Base-by-base conservation (phyloP, 2,113 vertebrate species). In the Pterocles burchelli region DNA sequence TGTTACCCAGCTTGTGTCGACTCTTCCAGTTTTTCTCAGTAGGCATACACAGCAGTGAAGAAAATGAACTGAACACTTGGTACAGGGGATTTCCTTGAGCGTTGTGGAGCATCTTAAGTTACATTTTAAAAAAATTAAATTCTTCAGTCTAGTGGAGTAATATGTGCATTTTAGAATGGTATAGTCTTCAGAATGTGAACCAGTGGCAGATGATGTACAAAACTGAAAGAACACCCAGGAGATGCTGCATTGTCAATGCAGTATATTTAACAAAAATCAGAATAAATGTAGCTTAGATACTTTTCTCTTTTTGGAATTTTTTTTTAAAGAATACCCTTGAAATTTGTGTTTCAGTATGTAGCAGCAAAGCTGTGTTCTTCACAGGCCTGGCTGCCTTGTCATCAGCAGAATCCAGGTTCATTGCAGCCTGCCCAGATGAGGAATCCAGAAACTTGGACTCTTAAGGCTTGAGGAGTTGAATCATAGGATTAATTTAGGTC, bases 301-400 rank as follows among this genome's bases (percentile, higher is more conserved):
- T 76, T 58, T 9, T 14, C 17, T 24, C 0, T 33, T 43, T 57
- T n/a, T 24, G 8, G 20, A 36, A 41, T 11, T 41, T 52, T 26
- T 36, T 57, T 17, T 71, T 31, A 3, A 57, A 63, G 49, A 24
- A 58, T 24, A 6, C 14, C 17, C 14, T 62, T 77, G 22, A 67
- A 55, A 65, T 1, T 0, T 26, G 6, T 38, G 20, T 2, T 65
- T 58, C 36, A 5, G 13, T 41, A 2, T 31, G 6, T 21, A 68
- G 52, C 41, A 61, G 17, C 24, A 18, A 22, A 38, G 36, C 76
- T 68, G 31, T 33, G 54, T 59, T 92, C 16, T 43, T 14, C 17
- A 19, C 11, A 12, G 6, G 2, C 8, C 7, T 36, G 11, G 49
- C 71, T 83, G 75, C 41, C 29, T 38, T 75, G 31, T 59, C 49